Percentiles rank a stretch among this genome's conserved stretches.
These are phyloP conservation scores for Drosophila lacicola DNA, from an alignment of 2,888 invertebrate genomes.

Conservation along the genomic window DNA sequence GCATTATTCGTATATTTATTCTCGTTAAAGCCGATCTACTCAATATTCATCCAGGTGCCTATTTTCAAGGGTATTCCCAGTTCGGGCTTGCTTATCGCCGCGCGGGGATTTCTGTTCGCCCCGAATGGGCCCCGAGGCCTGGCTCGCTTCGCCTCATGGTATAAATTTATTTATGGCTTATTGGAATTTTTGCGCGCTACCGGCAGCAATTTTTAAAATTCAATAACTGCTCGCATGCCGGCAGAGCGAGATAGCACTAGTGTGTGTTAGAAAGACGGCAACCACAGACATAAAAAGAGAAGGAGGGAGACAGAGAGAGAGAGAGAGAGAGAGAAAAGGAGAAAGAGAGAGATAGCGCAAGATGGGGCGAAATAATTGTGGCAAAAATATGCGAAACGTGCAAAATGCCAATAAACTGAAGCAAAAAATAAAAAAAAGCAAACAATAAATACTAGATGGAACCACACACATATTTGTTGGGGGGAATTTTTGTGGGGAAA, in stretches of 20 bases:
- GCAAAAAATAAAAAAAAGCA: conserved; percentile 12
- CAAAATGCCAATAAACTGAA: conserved; percentile 50
- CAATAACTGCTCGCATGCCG: conserved; percentile 66
- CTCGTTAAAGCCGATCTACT: background rate
- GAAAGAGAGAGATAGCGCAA: conserved; percentile 1
- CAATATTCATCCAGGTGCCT: conserved; percentile 2
- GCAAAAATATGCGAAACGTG: conserved; percentile 61
- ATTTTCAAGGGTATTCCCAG: conserved; percentile 36
- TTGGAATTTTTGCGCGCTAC: conserved; percentile 81
- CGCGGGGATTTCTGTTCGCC: conserved; percentile 51
- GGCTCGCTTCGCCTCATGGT: conserved; percentile 78
- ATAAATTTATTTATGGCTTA: conserved; percentile 81
- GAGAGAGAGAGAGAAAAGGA: background rate
- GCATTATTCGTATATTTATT: background rate
- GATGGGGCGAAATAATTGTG: conserved; percentile 62
- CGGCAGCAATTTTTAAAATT: conserved; percentile 77
- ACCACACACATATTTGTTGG: conserved; percentile 1
- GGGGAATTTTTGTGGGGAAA: conserved; percentile 1
- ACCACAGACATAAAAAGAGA: background rate
- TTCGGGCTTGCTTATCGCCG: conserved; percentile 47
- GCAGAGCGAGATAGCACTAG: conserved; percentile 44
- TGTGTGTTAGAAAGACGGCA: conserved; percentile 5
- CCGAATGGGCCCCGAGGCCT: conserved; percentile 70
- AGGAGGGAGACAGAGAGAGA: background rate
- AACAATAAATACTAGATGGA: conserved; percentile 31